A percentile compares a stretch with the other conserved stretches of the same genome.
These are phyloP conservation scores for Drosophila ananassae DNA, from an alignment of 1,140 invertebrate genomes.

Conservation along the genomic window DNA sequence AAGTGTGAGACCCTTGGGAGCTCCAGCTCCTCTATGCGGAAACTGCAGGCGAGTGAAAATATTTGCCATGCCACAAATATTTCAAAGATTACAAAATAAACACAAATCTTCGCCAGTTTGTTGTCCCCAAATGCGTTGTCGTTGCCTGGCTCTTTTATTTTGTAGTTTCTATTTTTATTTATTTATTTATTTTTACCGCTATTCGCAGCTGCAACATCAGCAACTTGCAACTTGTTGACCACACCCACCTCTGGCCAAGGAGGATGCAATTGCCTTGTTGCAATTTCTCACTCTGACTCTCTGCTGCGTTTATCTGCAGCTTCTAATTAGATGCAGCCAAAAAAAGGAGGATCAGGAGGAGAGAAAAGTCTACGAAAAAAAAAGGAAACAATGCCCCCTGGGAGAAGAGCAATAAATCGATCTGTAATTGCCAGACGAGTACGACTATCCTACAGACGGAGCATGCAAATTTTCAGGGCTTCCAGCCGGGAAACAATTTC, in stretches of 20 bases:
- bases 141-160: constrained; percentile 17
- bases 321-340: constrained; percentile 48
- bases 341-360: neutral
- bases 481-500: constrained; percentile 68
- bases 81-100: constrained; percentile 81
- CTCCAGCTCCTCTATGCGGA: constrained; percentile 48
- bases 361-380: neutral
- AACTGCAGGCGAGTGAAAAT: constrained; percentile 67
- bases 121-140: constrained; percentile 51
- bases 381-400: constrained; percentile 25
- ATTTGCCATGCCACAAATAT: constrained; percentile 81
- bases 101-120: constrained; percentile 66
- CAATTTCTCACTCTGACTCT: constrained; percentile 45
- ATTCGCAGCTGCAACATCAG: constrained; percentile 50
- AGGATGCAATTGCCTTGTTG: constrained; percentile 5
- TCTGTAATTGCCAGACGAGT: constrained; percentile 71
- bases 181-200: constrained; percentile 50
- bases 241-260: constrained; percentile 29
- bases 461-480: constrained; percentile 54
- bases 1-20: constrained; percentile 4
- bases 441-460: constrained; percentile 6
- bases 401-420: constrained; percentile 70
- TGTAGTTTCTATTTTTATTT: constrained; percentile 2
- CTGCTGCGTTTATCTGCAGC: constrained; percentile 40
- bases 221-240: constrained; percentile 49